These are phyloP conservation scores for Ophioninae sp. DNA, from an alignment of 2,888 invertebrate species.

Conservation along the genomic window DNA sequence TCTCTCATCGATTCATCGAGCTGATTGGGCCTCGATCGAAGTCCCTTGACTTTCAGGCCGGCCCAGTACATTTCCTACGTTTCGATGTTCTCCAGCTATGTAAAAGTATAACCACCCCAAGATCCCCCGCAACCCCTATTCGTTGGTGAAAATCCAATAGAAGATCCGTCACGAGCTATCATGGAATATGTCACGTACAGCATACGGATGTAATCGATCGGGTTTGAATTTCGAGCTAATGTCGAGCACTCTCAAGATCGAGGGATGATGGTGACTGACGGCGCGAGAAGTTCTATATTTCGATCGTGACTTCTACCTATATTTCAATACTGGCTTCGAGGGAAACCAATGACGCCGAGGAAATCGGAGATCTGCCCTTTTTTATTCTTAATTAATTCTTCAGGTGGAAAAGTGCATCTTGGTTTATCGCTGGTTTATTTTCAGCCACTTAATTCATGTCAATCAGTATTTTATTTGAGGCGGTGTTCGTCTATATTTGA, in stretches of 20 bases:
- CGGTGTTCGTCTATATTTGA: too few species aligned
- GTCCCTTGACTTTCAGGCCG: slow-evolving; percentile 34
- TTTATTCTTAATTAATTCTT: neutral
- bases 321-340: too few species aligned
- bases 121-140: too few species aligned
- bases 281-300: too few species aligned
- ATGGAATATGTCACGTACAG: neutral
- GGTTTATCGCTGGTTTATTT: neutral
- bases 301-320: too few species aligned
- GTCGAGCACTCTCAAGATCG: neutral
- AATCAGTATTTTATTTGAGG: too few species aligned
- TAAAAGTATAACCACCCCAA: neutral
- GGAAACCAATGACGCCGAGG: too few species aligned
- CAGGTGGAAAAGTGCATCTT: neutral
- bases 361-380: neutral
- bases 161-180: neutral
- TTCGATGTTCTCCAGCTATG: neutral
- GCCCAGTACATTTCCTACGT: neutral
- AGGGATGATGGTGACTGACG: neutral
- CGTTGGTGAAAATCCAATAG: neutral
- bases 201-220: neutral
- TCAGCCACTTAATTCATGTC: too few species aligned
- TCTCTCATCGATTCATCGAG: slow-evolving; percentile 50
- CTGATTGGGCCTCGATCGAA: slow-evolving; percentile 51
- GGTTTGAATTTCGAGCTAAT: neutral